Base-by-base conservation (phyloP, 2,888 invertebrate species). In the Callimorpha dominula region DNA sequence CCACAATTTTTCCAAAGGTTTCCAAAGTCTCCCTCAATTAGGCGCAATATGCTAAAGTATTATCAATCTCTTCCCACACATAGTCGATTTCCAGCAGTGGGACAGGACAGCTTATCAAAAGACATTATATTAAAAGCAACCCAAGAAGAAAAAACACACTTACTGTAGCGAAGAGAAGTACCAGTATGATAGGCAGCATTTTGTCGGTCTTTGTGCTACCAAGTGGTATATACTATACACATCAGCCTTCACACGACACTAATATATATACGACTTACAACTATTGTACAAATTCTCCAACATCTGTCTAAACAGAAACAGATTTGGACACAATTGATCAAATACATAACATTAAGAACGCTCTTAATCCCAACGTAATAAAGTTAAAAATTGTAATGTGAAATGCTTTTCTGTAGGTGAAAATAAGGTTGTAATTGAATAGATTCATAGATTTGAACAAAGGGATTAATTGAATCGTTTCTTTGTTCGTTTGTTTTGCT, bases 211-310 rank as follows among this genome's bases (percentile, higher is more conserved):
- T 57, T 77, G 17, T 79, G 17, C 70, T 90, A 93, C 93, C 93
- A 90, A 90, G 79, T 90, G 95, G 95, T 95, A 94, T 93, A 93
- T 89, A 93, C 88, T 94, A 94, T 94, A 95, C 94, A 93, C 91
- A 81, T 85, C 77, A 75, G 69, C 78, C 17, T 66, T 70, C 46
- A 65, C 73, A 75, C 64, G 15, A 57, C 54, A 81, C 87, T 78
- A 78, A 85, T 93, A 93, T 95, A 87, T 95, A 95, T 95, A 95
- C 90, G 88, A 84, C 83, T 77, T 76, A 17, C 74, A 68, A 88
- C 88, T 88, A 91, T 87, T 78, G 82, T 71, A 77, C 79, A 64
- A 86, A 85, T 86, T 84, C 84, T 78, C 77, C 57, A 60, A 71
- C 94, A 94, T 75, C 89, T 95, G 93, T 82, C 15, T 79, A 91